A percentile compares a stretch with the other conserved stretches of the same genome.
These are phyloP conservation scores for Lutraria rhynchaena DNA, from an alignment of 1,140 invertebrate species.

Conservation along the genomic window DNA sequence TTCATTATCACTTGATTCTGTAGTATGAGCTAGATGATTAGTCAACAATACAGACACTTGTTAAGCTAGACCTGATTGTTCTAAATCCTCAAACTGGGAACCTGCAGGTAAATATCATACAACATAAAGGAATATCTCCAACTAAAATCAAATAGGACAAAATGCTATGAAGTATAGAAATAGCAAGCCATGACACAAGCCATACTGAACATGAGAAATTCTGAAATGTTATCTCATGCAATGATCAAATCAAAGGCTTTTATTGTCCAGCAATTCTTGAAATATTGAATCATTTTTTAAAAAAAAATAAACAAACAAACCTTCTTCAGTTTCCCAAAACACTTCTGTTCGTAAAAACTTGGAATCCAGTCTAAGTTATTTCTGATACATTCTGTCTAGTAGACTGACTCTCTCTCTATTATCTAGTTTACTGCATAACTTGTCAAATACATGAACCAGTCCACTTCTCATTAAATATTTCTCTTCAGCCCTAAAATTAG, in stretches of 20 bases:
- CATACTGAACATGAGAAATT: too few species aligned
- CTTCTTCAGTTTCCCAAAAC: constrained; percentile 82
- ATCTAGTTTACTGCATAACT: constrained; percentile 79
- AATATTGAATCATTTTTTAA: too few species aligned
- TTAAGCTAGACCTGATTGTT: constrained; percentile 80
- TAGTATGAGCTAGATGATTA: constrained; percentile 81
- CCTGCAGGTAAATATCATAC: too few species aligned
- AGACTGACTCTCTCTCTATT: constrained; percentile 72
- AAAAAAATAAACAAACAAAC: too few species aligned
- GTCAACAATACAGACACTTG: constrained; percentile 82
- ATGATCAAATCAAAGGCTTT: too few species aligned
- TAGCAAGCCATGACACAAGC: too few species aligned
- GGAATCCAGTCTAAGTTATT: constrained; percentile 82
- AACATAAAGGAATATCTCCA: too few species aligned
- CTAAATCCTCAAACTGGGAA: constrained; percentile 74
- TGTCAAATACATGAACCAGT: constrained; percentile 81
- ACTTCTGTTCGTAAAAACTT: constrained; percentile 81
- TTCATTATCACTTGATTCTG: constrained; percentile 79
- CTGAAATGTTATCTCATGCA: too few species aligned
- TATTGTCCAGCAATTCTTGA: too few species aligned
- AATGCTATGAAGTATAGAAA: too few species aligned
- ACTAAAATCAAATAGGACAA: too few species aligned
- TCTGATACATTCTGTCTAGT: constrained; percentile 78
- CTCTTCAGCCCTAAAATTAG: constrained; percentile 81
- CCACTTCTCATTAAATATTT: constrained; percentile 81